Conservation (phyloP, 2,797 vertebrate genomes). For the Moxostoma hubbsi region DNA sequence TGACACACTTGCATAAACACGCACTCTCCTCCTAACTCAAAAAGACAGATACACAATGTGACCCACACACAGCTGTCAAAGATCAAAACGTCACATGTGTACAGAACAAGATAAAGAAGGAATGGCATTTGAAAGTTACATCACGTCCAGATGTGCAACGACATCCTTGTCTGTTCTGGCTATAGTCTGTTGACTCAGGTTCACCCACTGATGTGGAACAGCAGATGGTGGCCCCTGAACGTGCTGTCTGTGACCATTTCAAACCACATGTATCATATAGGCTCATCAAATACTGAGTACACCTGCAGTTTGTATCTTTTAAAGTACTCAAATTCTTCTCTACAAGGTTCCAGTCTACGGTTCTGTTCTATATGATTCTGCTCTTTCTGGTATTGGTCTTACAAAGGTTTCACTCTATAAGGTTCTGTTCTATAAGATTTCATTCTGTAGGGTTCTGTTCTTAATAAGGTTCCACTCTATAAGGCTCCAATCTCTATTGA, state of each 20-base stretch:
- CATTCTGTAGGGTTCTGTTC: too few species aligned
- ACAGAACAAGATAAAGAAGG: neutral
- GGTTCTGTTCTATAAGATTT: too few species aligned
- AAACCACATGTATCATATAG: too few species aligned
- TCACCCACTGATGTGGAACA: neutral
- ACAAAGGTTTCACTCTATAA: neutral
- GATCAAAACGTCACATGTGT: conserved; percentile 33
- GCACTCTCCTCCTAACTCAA: neutral
- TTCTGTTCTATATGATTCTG: too few species aligned
- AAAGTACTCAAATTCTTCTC: neutral
- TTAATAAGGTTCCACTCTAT: neutral
- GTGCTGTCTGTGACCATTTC: neutral
- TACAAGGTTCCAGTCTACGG: neutral
- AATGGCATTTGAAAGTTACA: neutral
- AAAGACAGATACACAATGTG: conserved; percentile 28
- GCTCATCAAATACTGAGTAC: neutral
- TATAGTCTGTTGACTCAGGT: neutral
- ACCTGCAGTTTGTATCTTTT: neutral
- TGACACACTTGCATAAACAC: conserved; percentile 38
- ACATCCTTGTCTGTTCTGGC: neutral
- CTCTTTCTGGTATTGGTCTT: too few species aligned
- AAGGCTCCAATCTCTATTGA: too few species aligned
- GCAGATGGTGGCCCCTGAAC: neutral
- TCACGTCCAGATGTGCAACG: conserved; percentile 34
- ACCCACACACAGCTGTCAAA: conserved; percentile 6